Evolutionary conservation across 2,113 vertebrate genomes (phyloP).

Genomic region (Pyrgilauda ruficollis): DNA sequence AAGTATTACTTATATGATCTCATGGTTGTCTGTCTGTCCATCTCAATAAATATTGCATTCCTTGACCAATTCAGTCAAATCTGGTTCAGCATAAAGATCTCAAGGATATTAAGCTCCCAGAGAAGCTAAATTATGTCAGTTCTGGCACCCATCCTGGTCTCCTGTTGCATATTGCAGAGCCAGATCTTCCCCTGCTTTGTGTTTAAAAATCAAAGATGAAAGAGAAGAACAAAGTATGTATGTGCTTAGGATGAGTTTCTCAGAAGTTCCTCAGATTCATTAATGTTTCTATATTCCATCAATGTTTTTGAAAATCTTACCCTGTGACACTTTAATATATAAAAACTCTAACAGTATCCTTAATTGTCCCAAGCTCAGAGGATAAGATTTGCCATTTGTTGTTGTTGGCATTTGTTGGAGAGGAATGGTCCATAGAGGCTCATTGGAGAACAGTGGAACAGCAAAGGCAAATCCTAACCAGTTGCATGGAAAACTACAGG

Average conservation of each 20-base stretch:
- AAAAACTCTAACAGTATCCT: not conserved
- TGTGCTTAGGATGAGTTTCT: not conserved
- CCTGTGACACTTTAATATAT: not conserved
- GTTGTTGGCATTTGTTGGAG: not conserved
- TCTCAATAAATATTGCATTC: not conserved
- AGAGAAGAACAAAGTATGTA: not conserved
- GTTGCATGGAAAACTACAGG: not conserved
- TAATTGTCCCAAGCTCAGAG: not conserved
- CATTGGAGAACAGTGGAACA: not conserved
- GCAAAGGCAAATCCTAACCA: not conserved
- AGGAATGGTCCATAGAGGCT: not conserved
- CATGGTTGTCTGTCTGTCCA: not conserved
- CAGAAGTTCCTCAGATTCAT: not conserved
- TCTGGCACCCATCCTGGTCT: not conserved
- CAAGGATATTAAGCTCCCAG: not conserved
- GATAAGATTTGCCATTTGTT: not conserved
- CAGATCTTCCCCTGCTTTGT: not conserved
- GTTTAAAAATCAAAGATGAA: not conserved
- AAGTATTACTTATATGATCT: fast-evolving
- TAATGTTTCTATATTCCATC: not conserved
- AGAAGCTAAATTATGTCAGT: not conserved
- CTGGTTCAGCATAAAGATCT: not conserved
- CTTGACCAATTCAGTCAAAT: not conserved
- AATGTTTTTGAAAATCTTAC: not conserved
- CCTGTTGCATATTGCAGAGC: not conserved